A percentile compares a stretch with the other conserved stretches of the same genome.
These are phyloP conservation scores for Vandiemenella viatica DNA, from an alignment of 2,888 invertebrate species.

Conservation along the genomic window DNA sequence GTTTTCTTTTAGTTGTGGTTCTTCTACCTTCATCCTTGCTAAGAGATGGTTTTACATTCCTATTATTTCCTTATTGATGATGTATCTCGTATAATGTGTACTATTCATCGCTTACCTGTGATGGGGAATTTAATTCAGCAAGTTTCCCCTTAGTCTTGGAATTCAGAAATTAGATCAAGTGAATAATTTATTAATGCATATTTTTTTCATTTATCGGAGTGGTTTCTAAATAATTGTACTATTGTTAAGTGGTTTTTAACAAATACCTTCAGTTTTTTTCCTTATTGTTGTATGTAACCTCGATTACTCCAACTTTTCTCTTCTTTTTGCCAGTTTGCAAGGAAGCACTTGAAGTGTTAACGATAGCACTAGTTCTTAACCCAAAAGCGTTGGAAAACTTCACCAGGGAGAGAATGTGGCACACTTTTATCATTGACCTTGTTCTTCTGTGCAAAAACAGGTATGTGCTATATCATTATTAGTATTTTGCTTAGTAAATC, in stretches of 20 bases:
- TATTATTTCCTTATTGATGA: too few relatives aligned
- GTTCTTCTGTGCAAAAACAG: constrained; percentile 53
- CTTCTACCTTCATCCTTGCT: too few relatives aligned
- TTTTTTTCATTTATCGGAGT: background rate
- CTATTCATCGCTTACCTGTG: too few relatives aligned
- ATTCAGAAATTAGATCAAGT: too few relatives aligned
- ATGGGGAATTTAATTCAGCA: too few relatives aligned
- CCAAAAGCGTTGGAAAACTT: constrained; percentile 72
- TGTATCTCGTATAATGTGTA: too few relatives aligned
- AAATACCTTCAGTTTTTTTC: background rate
- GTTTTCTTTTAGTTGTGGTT: too few relatives aligned
- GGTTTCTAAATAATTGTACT: background rate
- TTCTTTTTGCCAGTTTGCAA: constrained; percentile 48
- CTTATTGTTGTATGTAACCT: constrained; percentile 1
- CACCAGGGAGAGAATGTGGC: constrained; percentile 71
- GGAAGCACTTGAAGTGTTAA: constrained; percentile 84
- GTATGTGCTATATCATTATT: constrained; percentile 19
- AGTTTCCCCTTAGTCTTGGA: too few relatives aligned
- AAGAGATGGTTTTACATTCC: too few relatives aligned
- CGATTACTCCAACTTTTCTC: background rate
- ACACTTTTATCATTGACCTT: constrained; percentile 74
- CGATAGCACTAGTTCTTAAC: constrained; percentile 76
- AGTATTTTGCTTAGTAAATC: too few relatives aligned
- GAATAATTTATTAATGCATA: too few relatives aligned
- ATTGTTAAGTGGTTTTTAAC: background rate